Percentiles rank a stretch among this genome's conserved stretches.
Evolutionary conservation across 2,888 invertebrate genomes (phyloP).

Genomic region (Celastrina argiolus): DNA sequence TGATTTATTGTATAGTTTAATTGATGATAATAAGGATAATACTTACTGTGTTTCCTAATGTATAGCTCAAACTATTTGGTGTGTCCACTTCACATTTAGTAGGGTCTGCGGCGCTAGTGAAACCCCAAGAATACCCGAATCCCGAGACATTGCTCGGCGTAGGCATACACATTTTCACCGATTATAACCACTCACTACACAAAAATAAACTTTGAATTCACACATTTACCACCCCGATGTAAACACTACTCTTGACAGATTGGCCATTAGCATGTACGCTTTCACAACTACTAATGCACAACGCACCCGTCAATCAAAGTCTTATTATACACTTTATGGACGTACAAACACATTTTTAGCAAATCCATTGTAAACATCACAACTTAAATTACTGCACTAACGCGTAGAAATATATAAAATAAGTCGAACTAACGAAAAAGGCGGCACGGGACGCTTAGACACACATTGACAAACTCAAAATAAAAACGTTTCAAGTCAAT

Average conservation of each 20-base stretch:
- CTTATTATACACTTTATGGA: slow-evolving; percentile 47
- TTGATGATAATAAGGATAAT: neutral
- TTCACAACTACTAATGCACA: slow-evolving; percentile 72
- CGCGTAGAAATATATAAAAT: slow-evolving; percentile 35
- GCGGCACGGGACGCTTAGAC: slow-evolving; percentile 70
- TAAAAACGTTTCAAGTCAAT: slow-evolving; percentile 39
- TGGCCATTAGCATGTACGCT: slow-evolving; percentile 69
- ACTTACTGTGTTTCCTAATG: slow-evolving; percentile 71
- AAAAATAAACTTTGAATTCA: slow-evolving; percentile 56
- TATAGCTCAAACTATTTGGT: slow-evolving; percentile 71
- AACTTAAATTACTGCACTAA: slow-evolving; percentile 37
- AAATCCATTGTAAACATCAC: slow-evolving; percentile 31
- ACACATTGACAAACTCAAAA: slow-evolving; percentile 63
- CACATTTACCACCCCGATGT: slow-evolving; percentile 66
- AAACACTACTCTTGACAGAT: slow-evolving; percentile 75
- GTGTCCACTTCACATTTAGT: slow-evolving; percentile 73
- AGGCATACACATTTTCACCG: slow-evolving; percentile 74
- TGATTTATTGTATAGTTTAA: neutral
- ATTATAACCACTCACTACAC: slow-evolving; percentile 48
- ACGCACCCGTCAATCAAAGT: slow-evolving; percentile 64
- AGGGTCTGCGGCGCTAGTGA: slow-evolving; percentile 70
- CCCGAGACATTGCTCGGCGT: slow-evolving; percentile 75
- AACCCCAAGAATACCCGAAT: slow-evolving; percentile 75
- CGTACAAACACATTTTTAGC: slow-evolving; percentile 28
- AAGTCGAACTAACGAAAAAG: slow-evolving; percentile 59